These are phyloP conservation scores for Mus minutoides DNA, from an alignment of 2,797 vertebrate genomes.

Conservation along the genomic window DNA sequence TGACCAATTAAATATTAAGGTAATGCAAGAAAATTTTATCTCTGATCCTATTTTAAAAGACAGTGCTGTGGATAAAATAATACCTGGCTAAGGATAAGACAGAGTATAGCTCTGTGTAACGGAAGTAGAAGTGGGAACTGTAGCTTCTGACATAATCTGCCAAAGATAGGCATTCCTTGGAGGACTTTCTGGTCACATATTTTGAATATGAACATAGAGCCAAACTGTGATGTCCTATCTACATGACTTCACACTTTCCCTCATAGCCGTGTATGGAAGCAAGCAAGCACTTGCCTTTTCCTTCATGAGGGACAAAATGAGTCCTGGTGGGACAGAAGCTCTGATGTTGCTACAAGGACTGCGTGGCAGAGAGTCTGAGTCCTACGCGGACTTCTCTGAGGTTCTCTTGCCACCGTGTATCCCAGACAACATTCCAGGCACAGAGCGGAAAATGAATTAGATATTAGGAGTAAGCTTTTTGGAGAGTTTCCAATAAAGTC, in stretches of 20 bases:
- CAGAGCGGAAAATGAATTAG: neutral
- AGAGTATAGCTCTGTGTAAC: neutral
- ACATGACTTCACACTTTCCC: neutral
- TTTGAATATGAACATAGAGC: neutral
- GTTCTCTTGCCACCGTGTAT: neutral
- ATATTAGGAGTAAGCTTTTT: neutral
- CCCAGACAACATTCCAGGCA: neutral
- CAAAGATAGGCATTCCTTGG: neutral
- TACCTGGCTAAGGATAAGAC: neutral
- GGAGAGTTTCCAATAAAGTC: neutral
- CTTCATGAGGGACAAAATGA: neutral
- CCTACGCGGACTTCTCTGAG: neutral
- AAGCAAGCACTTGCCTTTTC: neutral
- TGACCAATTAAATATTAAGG: neutral
- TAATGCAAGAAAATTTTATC: neutral
- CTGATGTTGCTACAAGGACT: neutral
- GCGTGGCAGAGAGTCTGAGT: neutral
- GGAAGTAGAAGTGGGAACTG: neutral
- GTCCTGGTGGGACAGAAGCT: too few relatives aligned
- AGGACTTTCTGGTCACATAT: neutral
- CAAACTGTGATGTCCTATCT: neutral
- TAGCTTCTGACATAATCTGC: neutral
- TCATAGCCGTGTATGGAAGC: neutral
- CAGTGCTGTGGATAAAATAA: neutral
- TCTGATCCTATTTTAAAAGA: neutral